Conservation (phyloP, 92 coral and sea anemone genomes). For the Siderastrea radians region DNA sequence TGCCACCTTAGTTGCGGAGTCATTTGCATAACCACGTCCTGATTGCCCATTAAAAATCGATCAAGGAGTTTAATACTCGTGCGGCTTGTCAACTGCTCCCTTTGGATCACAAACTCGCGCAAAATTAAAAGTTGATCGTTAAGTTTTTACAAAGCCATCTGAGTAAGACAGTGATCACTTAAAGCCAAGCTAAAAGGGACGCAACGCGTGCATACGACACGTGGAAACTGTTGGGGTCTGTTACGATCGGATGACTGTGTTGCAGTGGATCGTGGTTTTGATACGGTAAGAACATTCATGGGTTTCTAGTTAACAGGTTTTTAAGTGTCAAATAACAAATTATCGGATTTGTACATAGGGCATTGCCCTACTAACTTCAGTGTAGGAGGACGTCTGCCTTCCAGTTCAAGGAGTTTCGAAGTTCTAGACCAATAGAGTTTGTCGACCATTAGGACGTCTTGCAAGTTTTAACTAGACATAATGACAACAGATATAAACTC, state of each 20-base stretch:
- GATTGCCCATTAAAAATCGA: slow-evolving; percentile 20
- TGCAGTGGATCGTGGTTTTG: slow-evolving; percentile 15
- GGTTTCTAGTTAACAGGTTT: background rate
- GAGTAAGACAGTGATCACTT: background rate
- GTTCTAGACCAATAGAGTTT: background rate
- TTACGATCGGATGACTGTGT: background rate
- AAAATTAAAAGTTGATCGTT: background rate
- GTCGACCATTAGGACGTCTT: background rate
- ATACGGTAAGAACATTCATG: slow-evolving; percentile 5
- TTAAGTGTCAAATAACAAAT: background rate
- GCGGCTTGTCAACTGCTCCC: background rate
- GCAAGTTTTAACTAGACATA: background rate
- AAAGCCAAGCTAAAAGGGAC: background rate
- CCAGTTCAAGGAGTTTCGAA: background rate
- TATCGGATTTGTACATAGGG: background rate
- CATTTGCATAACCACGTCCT: slow-evolving; percentile 26
- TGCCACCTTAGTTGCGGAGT: slow-evolving; percentile 1
- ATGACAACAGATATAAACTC: background rate
- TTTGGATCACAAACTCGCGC: background rate
- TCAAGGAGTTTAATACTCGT: background rate
- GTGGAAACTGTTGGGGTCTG: background rate
- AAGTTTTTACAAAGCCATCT: background rate
- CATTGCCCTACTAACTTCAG: background rate
- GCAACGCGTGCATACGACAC: background rate
- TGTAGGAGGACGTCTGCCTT: background rate